Base-by-base conservation (phyloP, 2,888 invertebrate genomes). In the Anaspis maculata region DNA sequence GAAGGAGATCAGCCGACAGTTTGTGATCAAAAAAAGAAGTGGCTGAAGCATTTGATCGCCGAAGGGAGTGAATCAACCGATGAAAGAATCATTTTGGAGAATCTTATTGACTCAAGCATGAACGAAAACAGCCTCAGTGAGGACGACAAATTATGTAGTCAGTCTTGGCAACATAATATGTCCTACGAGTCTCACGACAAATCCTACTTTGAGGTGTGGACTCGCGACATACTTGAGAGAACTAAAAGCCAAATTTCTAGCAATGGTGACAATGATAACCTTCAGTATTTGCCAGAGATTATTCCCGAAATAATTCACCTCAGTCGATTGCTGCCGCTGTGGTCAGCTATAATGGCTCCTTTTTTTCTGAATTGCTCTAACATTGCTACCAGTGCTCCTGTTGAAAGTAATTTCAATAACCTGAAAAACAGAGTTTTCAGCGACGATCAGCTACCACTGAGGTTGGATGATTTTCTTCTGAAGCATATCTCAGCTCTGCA, bases 281-380 rank as follows among this genome's bases (percentile, higher is more conserved):
- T 25, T 13, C 43, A 43, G 16, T 42, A 26, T 35, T 22, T 42
- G 9, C 38, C 41, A 4, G 29, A 30, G 16, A 19, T 43, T 16
- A 35, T 38, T 6, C 22, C 19, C 11, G 29, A 39, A 23, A 32
- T 43, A 13, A 30, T 42, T 28, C 21, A 31, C 16, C 27, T 42
- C 13, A 28, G 23, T 3, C 39, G 33, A 21, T 13, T 37, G 10
- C 21, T 42, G 15, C 41, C 42, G 2, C 25, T 42, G n/a, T 42
- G 41, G 34, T 30, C 37, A 13, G 22, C 22, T 4, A 15, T 42
- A 15, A 42, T 41, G 41, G 14, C 12, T 11, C 30, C 39, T 9
- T 14, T 22, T 25, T 25, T 25, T 25, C 25, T 13, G 3, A 25
- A 11, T 9, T 11, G 11, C 9, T 9, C 9, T 2, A 25, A 3